These are phyloP conservation scores for Zingel zingel DNA, from an alignment of 2,113 vertebrate species.

Conservation along the genomic window DNA sequence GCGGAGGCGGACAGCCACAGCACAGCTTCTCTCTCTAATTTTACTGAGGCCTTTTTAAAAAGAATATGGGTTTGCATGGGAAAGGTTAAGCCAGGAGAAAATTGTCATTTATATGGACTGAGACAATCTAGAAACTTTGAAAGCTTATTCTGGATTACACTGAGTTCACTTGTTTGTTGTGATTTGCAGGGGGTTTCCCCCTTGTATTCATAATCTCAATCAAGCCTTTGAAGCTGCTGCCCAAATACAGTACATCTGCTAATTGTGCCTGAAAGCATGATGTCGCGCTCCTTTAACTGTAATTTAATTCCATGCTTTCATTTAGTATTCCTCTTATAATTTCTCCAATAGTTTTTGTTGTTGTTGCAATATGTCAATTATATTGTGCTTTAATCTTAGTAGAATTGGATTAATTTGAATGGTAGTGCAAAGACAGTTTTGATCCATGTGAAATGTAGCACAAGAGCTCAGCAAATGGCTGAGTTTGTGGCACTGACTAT, in stretches of 20 bases:
- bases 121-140: slow-evolving; percentile 37
- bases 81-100: slow-evolving; percentile 70
- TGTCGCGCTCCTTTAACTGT: not conserved
- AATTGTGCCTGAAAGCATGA: slow-evolving; percentile 1
- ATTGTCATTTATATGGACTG: slow-evolving; percentile 41
- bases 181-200: not conserved
- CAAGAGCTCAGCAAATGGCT: not conserved
- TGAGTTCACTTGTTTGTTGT: slow-evolving; percentile 1
- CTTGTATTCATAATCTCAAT: slow-evolving; percentile 22
- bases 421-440: not conserved
- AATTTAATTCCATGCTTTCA: not conserved
- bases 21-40: slow-evolving; percentile 79
- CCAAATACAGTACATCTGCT: not conserved
- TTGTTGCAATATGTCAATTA: not conserved
- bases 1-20: slow-evolving; percentile 78
- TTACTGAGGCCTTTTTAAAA: slow-evolving; percentile 69
- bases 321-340: not conserved
- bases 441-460: not conserved
- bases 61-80: slow-evolving; percentile 70
- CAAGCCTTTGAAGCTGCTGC: slow-evolving; percentile 28
- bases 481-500: not conserved
- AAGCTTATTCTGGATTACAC: slow-evolving; percentile 31
- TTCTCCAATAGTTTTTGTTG: not conserved
- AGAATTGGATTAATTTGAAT: not conserved
- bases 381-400: not conserved